These are phyloP conservation scores for Scaptodrosophila lebanonensis DNA, from an alignment of 1,140 invertebrate species.

Conservation along the genomic window DNA sequence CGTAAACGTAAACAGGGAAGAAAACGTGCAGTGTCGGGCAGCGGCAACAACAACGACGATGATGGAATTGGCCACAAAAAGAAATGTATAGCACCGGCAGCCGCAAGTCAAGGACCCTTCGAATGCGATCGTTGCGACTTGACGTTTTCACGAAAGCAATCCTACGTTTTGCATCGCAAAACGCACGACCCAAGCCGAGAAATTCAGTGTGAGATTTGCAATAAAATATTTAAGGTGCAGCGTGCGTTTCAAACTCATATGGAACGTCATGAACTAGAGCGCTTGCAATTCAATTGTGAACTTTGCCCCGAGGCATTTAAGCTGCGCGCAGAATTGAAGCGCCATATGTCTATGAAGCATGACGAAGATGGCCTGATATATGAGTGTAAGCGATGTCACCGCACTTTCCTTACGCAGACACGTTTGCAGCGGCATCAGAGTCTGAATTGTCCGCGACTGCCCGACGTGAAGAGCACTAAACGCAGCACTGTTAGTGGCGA, in stretches of 20 bases:
- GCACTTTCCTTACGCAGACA: conserved; percentile 53
- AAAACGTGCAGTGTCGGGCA: conserved; percentile 27
- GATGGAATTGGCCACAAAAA: conserved; percentile 33
- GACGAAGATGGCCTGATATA: conserved; percentile 61
- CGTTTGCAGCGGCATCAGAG: conserved; percentile 57
- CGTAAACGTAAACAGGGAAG: conserved; percentile 38
- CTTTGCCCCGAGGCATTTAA: conserved; percentile 56
- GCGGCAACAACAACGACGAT: conserved; percentile 12
- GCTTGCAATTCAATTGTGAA: conserved; percentile 58
- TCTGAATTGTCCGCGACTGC: conserved; percentile 40
- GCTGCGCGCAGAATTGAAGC: conserved; percentile 56
- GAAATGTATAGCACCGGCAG: conserved; percentile 11
- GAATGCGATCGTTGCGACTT: conserved; percentile 54
- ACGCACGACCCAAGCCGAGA: conserved; percentile 80
- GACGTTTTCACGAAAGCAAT: conserved; percentile 64
- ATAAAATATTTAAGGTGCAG: conserved; percentile 74
- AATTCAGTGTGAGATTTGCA: conserved; percentile 72
- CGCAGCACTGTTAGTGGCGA: conserved; percentile 22
- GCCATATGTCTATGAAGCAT: conserved; percentile 60
- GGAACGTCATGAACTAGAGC: conserved; percentile 70
- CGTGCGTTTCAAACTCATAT: conserved; percentile 73
- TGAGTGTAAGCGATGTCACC: conserved; percentile 69
- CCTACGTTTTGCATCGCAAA: conserved; percentile 78
- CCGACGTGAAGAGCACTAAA: conserved; percentile 27
- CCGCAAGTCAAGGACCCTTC: conserved; percentile 38